A percentile compares a stretch with the other conserved stretches of the same genome.
Evolutionary conservation across 2,113 vertebrate genomes (phyloP).

Genomic region (Percina caprodes): DNA sequence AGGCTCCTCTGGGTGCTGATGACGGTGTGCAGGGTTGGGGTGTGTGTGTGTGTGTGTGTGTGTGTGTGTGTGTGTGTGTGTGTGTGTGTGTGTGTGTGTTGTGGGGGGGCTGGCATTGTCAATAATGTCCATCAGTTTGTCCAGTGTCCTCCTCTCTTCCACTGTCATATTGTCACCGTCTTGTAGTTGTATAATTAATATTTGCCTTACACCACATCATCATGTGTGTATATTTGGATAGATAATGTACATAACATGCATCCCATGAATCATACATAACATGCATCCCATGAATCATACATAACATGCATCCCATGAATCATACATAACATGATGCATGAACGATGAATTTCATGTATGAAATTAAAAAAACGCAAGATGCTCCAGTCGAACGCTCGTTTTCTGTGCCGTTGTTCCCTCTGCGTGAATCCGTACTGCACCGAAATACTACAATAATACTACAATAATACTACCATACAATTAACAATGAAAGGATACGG

Average conservation of each 20-base stretch:
- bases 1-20: too few species aligned
- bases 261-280: too few species aligned
- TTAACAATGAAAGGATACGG: neutral
- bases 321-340: slow-evolving; percentile 23
- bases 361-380: neutral
- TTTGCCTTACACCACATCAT: neutral
- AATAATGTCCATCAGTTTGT: too few species aligned
- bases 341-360: neutral
- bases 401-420: neutral
- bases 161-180: too few species aligned
- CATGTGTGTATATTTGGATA: slow-evolving; percentile 5
- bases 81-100: too few species aligned
- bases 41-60: too few species aligned
- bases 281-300: slow-evolving; percentile 48
- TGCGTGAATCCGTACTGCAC: neutral
- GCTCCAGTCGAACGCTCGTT: neutral
- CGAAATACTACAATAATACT: neutral
- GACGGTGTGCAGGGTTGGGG: too few species aligned
- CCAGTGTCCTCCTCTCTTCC: too few species aligned
- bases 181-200: slow-evolving; percentile 38
- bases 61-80: too few species aligned
- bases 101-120: too few species aligned
- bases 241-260: too few species aligned
- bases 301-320: slow-evolving; percentile 38
- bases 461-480: too few species aligned